phyloP scores from a whole-genome alignment of 2,888 invertebrate genomes.

The Scrobipalpa atriplicella region DNA sequence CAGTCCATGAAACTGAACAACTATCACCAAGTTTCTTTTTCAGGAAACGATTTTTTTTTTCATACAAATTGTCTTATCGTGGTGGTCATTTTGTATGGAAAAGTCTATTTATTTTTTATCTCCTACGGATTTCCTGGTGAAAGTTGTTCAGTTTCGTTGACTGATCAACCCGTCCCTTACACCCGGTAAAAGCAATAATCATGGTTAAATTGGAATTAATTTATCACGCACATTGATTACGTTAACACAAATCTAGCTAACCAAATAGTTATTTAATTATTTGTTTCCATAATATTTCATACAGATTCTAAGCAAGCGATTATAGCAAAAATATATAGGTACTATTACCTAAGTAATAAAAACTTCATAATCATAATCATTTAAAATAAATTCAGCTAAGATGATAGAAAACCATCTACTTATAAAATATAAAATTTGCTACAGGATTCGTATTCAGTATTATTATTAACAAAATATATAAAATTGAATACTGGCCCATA shows the following conservation, averaged over 20 bases:
- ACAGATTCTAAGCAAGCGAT: neutral
- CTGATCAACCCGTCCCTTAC: too few species aligned
- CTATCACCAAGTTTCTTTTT: too few species aligned
- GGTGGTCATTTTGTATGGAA: too few species aligned
- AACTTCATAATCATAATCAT: slow-evolving; percentile 7
- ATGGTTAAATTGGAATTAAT: too few species aligned
- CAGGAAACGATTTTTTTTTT: too few species aligned
- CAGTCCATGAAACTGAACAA: too few species aligned
- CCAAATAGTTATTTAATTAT: neutral
- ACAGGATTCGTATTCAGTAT: neutral
- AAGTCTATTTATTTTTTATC: too few species aligned
- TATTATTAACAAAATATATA: neutral
- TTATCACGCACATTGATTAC: neutral
- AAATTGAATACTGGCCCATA: neutral
- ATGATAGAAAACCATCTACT: neutral
- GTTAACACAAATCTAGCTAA: neutral
- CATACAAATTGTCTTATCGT: too few species aligned
- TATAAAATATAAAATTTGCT: neutral
- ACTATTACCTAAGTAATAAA: neutral
- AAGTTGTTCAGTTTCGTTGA: too few species aligned
- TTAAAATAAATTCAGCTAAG: neutral
- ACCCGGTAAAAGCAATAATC: too few species aligned
- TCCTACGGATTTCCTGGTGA: too few species aligned
- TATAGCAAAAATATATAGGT: neutral
- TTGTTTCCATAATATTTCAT: neutral